A percentile compares a stretch with the other conserved stretches of the same genome.
These are phyloP conservation scores for Cabera pusaria DNA, from an alignment of 2,888 invertebrate species.

Conservation along the genomic window DNA sequence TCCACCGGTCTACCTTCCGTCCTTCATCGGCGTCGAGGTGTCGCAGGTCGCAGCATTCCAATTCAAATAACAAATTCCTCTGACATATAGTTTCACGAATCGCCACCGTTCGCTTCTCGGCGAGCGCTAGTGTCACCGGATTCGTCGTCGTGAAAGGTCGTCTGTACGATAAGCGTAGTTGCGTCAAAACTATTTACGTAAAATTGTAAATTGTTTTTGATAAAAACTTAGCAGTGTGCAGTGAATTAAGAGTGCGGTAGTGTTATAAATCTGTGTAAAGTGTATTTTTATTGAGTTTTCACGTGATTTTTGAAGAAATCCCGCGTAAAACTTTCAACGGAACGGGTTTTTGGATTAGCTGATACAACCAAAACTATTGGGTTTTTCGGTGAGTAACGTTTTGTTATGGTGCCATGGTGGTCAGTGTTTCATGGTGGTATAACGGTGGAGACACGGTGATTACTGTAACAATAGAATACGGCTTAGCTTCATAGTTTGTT, in stretches of 20 bases:
- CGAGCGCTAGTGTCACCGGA: constrained; percentile 35
- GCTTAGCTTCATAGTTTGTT: constrained; percentile 4
- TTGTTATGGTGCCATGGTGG: constrained; percentile 67
- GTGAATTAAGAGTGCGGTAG: constrained; percentile 56
- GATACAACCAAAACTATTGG: constrained; percentile 48
- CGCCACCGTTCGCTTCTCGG: constrained; percentile 9
- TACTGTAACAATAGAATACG: constrained; percentile 14
- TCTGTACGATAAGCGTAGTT: constrained; percentile 18
- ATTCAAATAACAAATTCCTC: constrained; percentile 24
- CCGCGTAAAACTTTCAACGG: constrained; percentile 64
- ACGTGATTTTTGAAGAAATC: constrained; percentile 69
- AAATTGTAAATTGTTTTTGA: constrained; percentile 57
- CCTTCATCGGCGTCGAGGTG: constrained; percentile 1
- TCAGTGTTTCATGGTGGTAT: constrained; percentile 53
- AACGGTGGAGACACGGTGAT: constrained; percentile 40
- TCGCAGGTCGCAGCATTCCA: constrained; percentile 19
- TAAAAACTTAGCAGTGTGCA: constrained; percentile 48
- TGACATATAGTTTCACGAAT: constrained; percentile 15
- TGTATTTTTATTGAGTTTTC: constrained; percentile 52
- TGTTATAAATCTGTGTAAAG: constrained; percentile 49
- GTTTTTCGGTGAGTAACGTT: constrained; percentile 64
- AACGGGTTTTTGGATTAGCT: constrained; percentile 64
- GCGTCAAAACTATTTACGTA: constrained; percentile 65
- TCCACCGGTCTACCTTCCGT: not conserved
- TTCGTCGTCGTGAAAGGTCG: constrained; percentile 22